phyloP scores from a whole-genome alignment of 2,113 vertebrate species.

The Lynx canadensis region DNA sequence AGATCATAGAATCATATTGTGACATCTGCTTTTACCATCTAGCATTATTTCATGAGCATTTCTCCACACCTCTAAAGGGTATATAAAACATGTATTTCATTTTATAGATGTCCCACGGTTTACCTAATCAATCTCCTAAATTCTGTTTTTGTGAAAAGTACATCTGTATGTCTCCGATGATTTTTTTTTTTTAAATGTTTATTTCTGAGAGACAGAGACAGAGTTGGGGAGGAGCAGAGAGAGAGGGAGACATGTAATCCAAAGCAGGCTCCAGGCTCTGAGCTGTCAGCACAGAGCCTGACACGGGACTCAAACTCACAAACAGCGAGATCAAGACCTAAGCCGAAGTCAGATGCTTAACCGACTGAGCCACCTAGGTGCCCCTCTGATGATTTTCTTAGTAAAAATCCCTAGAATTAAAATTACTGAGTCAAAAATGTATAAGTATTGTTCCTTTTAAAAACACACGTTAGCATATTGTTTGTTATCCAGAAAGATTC shows the following conservation, averaged over 20 bases:
- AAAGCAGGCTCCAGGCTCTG: no score
- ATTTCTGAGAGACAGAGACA: no score
- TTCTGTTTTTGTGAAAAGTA: background rate
- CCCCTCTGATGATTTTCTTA: background rate
- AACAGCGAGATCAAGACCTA: no score
- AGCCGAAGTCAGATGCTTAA: no score
- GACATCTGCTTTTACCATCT: background rate
- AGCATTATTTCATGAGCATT: background rate
- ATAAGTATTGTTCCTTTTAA: background rate
- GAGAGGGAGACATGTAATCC: no score
- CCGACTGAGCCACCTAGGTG: no score
- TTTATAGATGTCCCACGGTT: background rate
- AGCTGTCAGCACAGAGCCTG: no score
- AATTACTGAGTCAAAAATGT: background rate
- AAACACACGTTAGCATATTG: background rate
- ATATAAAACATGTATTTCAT: background rate
- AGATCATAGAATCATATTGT: background rate
- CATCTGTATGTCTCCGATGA: background rate
- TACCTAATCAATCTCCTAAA: background rate
- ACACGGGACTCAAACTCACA: no score
- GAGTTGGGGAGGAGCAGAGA: no score
- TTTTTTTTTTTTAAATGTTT: background rate
- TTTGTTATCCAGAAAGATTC: background rate
- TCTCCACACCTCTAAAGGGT: background rate
- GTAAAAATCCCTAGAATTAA: background rate